Evolutionary conservation across 2,888 invertebrate species (phyloP), one percentile per base, ranked within the genome.

Genomic region (Philopedon plagiatum): DNA sequence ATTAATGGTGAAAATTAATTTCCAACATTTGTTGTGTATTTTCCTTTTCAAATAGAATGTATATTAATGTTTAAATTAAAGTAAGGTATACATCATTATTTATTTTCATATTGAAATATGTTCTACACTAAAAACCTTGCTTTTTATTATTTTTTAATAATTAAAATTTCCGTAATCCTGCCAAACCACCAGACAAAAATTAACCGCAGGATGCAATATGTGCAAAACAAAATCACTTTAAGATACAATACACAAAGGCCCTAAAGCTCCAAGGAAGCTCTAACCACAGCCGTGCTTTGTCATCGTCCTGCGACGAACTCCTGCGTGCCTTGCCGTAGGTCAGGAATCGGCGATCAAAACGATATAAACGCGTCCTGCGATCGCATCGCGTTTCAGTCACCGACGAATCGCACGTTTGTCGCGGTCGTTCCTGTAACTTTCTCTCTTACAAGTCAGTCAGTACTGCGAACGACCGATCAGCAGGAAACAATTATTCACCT

Each of bases 281-380:
- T 13, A 32, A 15, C 51, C 29, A 26, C 51, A 4, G 41, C 56
- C 41, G 41, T 57, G 29, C 37, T 29, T 65, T 57, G 57, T 63
- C 63, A 32, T 63, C 58, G 49, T 63, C 57, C 70, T 44, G 29
- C 44, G 41, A 41, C 39, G 44, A 61, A 61, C 61, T 46, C 44
- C 44, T 61, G 61, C 32, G 44, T 62, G 54, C 44, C 4, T 74
- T 70, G 71, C 61, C 66, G 71, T 62, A 71, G 74, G 74, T 71
- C 74, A 60, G 62, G 61, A 67, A 67, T 15, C 54, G 37, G 18
- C 51, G 57, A 70, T 65, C 56, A 41, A 67, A 70, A 32, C 64
- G 37, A 74, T 74, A 74, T 74, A 74, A 74, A 74, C 70, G 57
- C 57, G 62, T 67, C 62, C 60, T 61, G 71, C 62, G 19, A 56